Base-by-base conservation (phyloP, 2,888 invertebrate genomes). In the Bimastos eiseni region DNA sequence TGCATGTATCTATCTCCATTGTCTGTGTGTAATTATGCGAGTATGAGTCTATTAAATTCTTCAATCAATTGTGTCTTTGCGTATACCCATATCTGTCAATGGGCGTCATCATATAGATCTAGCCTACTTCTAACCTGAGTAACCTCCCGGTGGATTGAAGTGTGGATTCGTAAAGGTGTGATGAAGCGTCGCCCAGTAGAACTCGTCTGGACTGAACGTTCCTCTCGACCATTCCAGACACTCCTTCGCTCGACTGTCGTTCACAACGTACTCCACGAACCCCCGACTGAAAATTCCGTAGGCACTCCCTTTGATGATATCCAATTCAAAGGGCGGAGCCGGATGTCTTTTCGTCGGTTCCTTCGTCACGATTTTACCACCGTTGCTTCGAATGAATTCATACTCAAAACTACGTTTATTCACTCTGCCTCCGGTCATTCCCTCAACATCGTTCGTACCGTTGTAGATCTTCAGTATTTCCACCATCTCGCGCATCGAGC, bases 361-460 rank as follows among this genome's bases (percentile, higher is more conserved):
- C 92, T 92, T 5, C 92, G 91, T 3, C 93, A 93, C 0, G 92
- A 92, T 4, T 89, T 91, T 33, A 92, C 91, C 30, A 90, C 92
- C 0, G 91, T 91, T 11, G 21, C 5, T n/a, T 30, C 55, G 11
- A 21, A 38, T 36, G 36, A 37, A 44, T 17, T 89, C 49, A 37
- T 90, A 36, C 38, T 89, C n/a, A n/a, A 70, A 89, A 49, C 92
- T 90, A 3, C 90, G 92, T 91, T 86, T 41, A 0, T 94, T 83
- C 91, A 93, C 92, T 19, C 93, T 91, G 5, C 91, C 90, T 0
- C 93, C 93, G 0, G 93, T 93, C 15, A 94, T 93, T 0, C 94
- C 94, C 92, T 95, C 95, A 15, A 95, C 93, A 44, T 95, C 94
- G 92, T 95, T 95, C 37, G 94, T 91, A 37, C 95, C 95, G 91